phyloP scores from a whole-genome alignment of 2,888 invertebrate species.

The Latrodectus elegans region DNA sequence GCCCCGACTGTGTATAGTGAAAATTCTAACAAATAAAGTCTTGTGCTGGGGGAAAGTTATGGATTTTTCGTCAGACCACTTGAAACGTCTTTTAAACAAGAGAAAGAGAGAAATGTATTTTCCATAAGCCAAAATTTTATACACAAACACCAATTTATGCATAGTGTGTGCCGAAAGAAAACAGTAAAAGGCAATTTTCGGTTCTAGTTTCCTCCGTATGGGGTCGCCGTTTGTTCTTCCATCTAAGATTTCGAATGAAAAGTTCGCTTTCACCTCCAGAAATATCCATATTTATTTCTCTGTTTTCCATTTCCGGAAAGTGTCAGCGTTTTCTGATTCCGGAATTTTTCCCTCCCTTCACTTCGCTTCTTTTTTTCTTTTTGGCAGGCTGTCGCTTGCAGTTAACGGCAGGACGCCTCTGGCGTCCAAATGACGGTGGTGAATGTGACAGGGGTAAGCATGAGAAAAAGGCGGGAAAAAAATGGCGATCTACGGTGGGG shows the following conservation, averaged over 20 bases:
- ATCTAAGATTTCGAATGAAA: conserved; percentile 38
- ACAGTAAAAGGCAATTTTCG: conserved; percentile 41
- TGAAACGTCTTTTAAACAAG: conserved; percentile 1
- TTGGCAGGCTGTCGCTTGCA: conserved; percentile 50
- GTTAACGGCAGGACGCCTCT: conserved; percentile 26
- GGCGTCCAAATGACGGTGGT: conserved; percentile 40
- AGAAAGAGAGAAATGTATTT: background rate
- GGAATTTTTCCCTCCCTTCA: background rate
- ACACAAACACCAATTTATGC: conserved; percentile 5
- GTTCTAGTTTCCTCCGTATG: conserved; percentile 34
- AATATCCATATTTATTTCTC: conserved; percentile 60
- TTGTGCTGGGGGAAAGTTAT: no score
- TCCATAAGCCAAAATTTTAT: conserved; percentile 1
- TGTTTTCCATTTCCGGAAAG: conserved; percentile 47
- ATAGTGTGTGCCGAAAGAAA: background rate
- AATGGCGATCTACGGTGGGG: conserved; percentile 12
- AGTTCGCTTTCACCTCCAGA: conserved; percentile 16
- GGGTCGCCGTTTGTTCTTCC: conserved; percentile 39
- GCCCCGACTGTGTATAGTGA: no score
- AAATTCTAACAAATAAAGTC: no score
- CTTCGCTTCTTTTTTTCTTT: background rate
- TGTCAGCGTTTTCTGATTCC: conserved; percentile 40
- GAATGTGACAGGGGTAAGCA: conserved; percentile 40
- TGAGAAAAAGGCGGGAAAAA: conserved; percentile 3
- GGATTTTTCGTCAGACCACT: background rate